Evolutionary conservation across 2,797 vertebrate species (phyloP).

Genomic region (Perodicticus potto): DNA sequence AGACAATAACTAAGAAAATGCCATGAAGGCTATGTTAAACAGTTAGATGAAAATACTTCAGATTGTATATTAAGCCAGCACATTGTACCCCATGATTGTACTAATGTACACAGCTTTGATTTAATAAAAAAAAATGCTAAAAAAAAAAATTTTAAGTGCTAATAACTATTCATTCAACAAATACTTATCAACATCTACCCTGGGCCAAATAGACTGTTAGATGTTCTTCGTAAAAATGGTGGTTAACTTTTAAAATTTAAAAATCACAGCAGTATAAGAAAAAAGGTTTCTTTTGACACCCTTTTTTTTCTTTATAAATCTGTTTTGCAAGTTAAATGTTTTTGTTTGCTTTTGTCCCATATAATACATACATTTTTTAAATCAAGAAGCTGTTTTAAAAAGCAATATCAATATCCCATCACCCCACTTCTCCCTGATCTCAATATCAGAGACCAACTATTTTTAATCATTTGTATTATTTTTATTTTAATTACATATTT

Average conservation of each 20-base stretch:
- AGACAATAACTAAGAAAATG: too few species aligned
- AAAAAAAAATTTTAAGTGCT: neutral
- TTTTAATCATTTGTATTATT: slow-evolving; percentile 17
- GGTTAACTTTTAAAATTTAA: neutral
- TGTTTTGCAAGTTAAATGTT: neutral
- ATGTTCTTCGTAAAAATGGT: neutral
- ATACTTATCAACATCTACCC: neutral
- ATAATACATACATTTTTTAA: neutral
- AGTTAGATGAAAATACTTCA: too few species aligned
- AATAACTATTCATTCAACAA: neutral
- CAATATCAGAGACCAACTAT: neutral
- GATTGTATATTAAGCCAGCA: too few species aligned
- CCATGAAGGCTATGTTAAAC: too few species aligned
- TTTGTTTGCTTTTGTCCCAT: neutral
- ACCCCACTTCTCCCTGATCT: neutral
- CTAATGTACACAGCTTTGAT: too few species aligned
- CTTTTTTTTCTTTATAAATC: neutral
- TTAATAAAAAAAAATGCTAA: too few species aligned
- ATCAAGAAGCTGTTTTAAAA: neutral
- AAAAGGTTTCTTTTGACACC: neutral
- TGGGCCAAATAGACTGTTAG: neutral
- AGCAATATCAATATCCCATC: neutral
- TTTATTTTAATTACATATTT: neutral
- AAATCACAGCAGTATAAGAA: neutral
- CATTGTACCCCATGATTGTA: too few species aligned